These are phyloP conservation scores for Tipula vernalis DNA, from an alignment of 2,888 invertebrate species.

Conservation along the genomic window DNA sequence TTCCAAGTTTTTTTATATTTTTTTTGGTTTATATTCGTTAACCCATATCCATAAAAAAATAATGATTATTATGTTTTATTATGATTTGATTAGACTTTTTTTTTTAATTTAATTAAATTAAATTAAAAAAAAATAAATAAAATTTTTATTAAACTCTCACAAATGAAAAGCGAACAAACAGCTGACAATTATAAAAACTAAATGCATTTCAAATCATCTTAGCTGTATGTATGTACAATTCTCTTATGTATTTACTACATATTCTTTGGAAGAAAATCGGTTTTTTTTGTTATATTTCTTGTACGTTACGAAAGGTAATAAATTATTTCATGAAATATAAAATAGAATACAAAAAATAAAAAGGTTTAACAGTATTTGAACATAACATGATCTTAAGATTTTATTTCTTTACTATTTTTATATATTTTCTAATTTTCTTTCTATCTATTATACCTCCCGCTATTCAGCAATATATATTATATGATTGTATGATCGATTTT, in stretches of 20 bases:
- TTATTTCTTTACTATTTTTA: neutral
- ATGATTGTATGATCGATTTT: neutral
- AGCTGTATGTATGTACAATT: neutral
- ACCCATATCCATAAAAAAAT: neutral
- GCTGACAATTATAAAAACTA: neutral
- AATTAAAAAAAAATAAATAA: neutral
- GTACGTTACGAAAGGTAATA: neutral
- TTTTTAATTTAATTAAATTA: neutral
- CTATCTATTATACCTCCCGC: neutral
- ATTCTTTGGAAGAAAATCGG: neutral
- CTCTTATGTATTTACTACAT: too few relatives aligned
- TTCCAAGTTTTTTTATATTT: neutral
- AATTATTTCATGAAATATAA: neutral
- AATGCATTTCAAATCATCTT: neutral
- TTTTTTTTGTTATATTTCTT: neutral
- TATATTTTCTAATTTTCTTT: neutral
- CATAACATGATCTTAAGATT: neutral
- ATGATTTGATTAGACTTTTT: neutral
- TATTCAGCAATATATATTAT: neutral
- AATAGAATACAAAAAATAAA: neutral
- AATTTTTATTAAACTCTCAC: neutral
- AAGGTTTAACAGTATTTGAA: neutral
- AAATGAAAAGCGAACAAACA: neutral
- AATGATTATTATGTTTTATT: neutral
- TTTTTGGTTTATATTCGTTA: neutral